phyloP scores from a whole-genome alignment of 35 echinoderm and acorn worm species.

The Ophiothrix spiculata region DNA sequence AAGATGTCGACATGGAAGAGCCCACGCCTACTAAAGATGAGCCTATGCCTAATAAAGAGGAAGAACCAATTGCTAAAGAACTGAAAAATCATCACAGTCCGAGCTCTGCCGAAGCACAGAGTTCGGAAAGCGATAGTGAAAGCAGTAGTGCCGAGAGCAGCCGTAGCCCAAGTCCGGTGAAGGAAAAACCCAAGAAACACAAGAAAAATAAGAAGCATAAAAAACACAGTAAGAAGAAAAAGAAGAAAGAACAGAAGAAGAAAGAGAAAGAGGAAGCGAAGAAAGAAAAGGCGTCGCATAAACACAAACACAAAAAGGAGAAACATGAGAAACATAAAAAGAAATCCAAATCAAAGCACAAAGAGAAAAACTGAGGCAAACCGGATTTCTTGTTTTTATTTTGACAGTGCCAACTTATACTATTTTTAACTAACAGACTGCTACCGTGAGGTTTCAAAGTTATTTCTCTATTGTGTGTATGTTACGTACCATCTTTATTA shows the following conservation, averaged over 20 bases:
- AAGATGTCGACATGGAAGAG: conserved; percentile 65
- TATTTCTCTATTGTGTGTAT: no score
- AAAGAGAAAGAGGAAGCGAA: conserved; percentile 41
- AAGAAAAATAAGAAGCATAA: conserved; percentile 69
- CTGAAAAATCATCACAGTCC: not conserved
- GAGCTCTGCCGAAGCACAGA: not conserved
- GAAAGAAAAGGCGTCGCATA: conserved; percentile 52
- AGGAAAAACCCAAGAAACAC: conserved; percentile 64
- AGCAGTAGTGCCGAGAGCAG: conserved; percentile 23
- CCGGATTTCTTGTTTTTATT: no score
- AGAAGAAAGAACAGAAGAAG: no score
- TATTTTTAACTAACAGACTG: no score
- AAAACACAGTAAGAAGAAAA: conserved; percentile 63
- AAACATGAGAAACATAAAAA: no score
- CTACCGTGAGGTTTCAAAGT: no score
- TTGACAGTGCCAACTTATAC: no score
- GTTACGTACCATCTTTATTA: no score
- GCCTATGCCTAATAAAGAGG: no score
- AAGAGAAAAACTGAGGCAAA: not conserved
- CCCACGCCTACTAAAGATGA: no score
- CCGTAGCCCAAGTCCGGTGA: conserved; percentile 51
- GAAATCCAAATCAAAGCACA: conserved; percentile 15
- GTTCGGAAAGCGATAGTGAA: conserved; percentile 11
- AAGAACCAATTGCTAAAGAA: not conserved
- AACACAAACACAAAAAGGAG: conserved; percentile 88